Percentiles rank a stretch among this genome's conserved stretches.
phyloP scores from a whole-genome alignment of 2,888 invertebrate species.

The Sthenelais limicola region DNA sequence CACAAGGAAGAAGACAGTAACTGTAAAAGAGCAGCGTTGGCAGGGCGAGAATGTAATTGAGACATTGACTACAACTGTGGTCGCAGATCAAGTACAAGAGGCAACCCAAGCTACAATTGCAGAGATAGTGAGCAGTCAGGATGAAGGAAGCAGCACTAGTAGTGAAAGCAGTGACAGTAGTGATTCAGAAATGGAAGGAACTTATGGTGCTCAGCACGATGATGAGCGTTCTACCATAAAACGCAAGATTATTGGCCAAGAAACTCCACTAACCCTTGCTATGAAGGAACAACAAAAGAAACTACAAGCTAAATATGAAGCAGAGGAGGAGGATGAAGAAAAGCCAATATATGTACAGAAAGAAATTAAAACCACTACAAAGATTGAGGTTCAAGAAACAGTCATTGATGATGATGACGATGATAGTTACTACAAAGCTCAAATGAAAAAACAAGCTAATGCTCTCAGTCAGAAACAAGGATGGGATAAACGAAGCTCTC shows the following conservation, averaged over 20 bases:
- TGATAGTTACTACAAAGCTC: too few species aligned
- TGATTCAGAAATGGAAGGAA: too few species aligned
- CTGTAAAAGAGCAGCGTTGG: not conserved
- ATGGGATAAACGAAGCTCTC: conserved; percentile 38
- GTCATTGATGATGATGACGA: conserved; percentile 19
- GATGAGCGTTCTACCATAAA: too few species aligned
- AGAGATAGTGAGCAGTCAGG: conserved; percentile 1
- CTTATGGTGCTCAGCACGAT: too few species aligned
- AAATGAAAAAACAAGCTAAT: conserved; percentile 3
- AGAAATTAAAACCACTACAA: not conserved
- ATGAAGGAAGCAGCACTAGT: conserved; percentile 9
- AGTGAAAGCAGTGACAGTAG: not conserved
- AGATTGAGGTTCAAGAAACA: not conserved
- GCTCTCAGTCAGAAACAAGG: conserved; percentile 23
- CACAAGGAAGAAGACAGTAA: not conserved
- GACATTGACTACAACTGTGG: not conserved
- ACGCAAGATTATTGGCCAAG: too few species aligned
- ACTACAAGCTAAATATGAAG: not conserved
- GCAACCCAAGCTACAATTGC: not conserved
- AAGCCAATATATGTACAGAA: not conserved
- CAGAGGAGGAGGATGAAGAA: conserved; percentile 20
- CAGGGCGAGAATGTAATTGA: not conserved
- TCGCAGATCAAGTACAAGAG: not conserved
- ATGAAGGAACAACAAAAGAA: too few species aligned
- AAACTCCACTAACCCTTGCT: too few species aligned